phyloP scores from a whole-genome alignment of 2,888 invertebrate species.

The Plutella xylostella region DNA sequence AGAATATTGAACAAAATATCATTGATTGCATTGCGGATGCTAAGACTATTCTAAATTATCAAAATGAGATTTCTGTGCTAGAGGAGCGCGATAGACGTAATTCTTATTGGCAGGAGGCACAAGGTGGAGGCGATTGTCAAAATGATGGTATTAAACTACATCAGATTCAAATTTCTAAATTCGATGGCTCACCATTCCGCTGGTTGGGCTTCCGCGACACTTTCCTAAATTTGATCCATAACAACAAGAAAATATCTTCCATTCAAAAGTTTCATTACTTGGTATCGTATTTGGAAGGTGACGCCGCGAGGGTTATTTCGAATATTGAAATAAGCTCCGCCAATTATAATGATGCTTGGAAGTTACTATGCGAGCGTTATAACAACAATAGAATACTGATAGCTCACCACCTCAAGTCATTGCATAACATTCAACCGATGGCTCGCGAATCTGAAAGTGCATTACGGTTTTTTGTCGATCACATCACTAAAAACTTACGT shows the following conservation, averaged over 20 bases:
- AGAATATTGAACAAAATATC: no score
- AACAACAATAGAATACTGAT: conserved; percentile 15
- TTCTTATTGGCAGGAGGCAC: neutral
- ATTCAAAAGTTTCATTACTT: conserved; percentile 21
- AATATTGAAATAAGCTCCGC: conserved; percentile 16
- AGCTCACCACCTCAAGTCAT: conserved; percentile 17
- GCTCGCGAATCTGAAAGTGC: conserved; percentile 5
- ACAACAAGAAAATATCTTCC: conserved; percentile 15
- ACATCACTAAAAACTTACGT: conserved; percentile 19
- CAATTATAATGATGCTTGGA: conserved; percentile 16
- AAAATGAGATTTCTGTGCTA: no score
- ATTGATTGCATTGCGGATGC: no score
- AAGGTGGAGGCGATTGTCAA: no score
- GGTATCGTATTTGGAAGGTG: conserved; percentile 19
- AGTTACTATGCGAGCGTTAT: conserved; percentile 13
- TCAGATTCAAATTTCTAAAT: neutral
- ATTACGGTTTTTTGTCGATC: conserved; percentile 18
- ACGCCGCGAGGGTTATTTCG: conserved; percentile 18
- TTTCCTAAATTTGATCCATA: neutral
- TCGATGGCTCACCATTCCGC: neutral
- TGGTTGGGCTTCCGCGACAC: neutral
- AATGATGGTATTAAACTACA: neutral
- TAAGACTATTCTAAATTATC: no score
- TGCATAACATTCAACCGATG: neutral
- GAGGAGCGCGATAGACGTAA: no score